Percentiles rank a stretch among this genome's conserved stretches.
These are phyloP conservation scores for Caenorhabditis inopinata DNA, from an alignment of 1,140 invertebrate species.

Conservation along the genomic window DNA sequence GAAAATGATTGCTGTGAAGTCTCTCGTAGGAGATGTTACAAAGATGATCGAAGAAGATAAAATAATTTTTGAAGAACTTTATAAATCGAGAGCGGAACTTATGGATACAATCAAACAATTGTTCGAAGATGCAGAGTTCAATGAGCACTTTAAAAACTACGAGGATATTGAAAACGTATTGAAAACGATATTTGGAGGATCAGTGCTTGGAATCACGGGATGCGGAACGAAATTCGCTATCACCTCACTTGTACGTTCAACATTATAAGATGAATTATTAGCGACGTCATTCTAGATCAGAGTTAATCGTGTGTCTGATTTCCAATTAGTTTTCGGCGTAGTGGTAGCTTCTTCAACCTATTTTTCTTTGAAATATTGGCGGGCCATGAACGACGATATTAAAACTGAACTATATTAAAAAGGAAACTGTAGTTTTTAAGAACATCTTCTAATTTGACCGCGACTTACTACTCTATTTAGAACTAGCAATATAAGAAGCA, in stretches of 20 bases:
- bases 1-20: conserved; percentile 77
- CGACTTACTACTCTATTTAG: too few relatives aligned
- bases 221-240: neutral
- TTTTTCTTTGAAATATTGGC: neutral
- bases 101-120: neutral
- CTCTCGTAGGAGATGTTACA: neutral
- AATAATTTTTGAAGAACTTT: neutral
- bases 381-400: too few relatives aligned
- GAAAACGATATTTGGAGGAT: neutral
- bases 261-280: too few relatives aligned
- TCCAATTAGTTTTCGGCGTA: too few relatives aligned
- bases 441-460: too few relatives aligned
- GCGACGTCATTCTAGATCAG: too few relatives aligned
- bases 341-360: neutral
- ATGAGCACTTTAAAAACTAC: neutral
- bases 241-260: neutral
- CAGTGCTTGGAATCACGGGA: neutral
- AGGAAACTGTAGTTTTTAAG: too few relatives aligned
- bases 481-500: too few relatives aligned
- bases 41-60: neutral
- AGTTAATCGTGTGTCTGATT: too few relatives aligned
- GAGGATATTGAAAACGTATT: neutral
- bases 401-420: too few relatives aligned
- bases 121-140: neutral
- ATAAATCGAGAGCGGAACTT: neutral